Evolutionary conservation across 1,140 invertebrate genomes (phyloP), one percentile per base, ranked within the genome.

Genomic region (Battus philenor): DNA sequence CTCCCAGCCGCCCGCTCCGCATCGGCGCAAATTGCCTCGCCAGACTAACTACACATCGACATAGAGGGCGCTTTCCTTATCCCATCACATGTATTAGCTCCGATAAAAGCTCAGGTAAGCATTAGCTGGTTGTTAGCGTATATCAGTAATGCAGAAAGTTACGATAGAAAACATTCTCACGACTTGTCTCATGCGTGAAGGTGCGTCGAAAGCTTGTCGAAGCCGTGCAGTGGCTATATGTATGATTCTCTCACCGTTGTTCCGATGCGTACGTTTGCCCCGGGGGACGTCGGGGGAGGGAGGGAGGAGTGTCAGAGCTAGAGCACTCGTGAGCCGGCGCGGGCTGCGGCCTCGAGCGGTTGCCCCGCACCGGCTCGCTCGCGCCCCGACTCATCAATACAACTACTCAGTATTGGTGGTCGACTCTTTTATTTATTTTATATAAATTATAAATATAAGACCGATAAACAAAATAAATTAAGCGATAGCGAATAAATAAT

Each of bases 61-160:
- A 72, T 66, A 78, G 82, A 86, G 87, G 86, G 86, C 86, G 78
- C 86, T 88, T 89, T 89, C 88, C 89, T 89, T 89, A 90, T 90
- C 89, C 89, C 89, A 90, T 89, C 87, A 90, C 88, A 81, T 75
- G 66, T 62, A 72, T 63, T 57, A 48, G 70, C 65, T 69, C 61
- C 56, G 52, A 71, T 75, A 72, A 71, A 64, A 70, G 69, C 68
- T 64, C 64, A 74, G 60, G 66, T 44, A 80, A 80, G 81, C 77
- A 56, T 84, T 85, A 86, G 72, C 52, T 48, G 46, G 47, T 24
- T 63, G 64, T 80, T 82, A 79, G 62, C 70, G 54, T 60, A 54
- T 46, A 64, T 81, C 46, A 81, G 68, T 79, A 62, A 71, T 76
- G 57, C 66, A 58, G 73, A 79, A 84, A 73, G 65, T 81, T 83